Percentiles rank a stretch among this genome's conserved stretches.
Evolutionary conservation across 1,140 invertebrate species (phyloP).

Genomic region (Bursaphelenchus mucronatus): DNA sequence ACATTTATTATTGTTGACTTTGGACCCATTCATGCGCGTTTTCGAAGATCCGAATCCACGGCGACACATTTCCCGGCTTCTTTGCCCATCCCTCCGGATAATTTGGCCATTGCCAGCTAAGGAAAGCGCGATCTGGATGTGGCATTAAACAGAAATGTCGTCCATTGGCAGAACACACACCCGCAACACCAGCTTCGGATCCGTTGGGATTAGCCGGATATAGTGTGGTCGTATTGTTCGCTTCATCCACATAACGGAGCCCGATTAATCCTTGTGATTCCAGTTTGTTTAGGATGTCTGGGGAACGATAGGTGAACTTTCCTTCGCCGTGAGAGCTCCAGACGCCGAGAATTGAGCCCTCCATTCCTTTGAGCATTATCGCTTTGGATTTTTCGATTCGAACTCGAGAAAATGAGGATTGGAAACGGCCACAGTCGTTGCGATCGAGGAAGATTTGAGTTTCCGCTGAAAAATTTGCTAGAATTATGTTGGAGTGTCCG

Average conservation of each 20-base stretch:
- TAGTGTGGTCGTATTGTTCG: constrained; percentile 22
- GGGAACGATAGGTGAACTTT: constrained; percentile 66
- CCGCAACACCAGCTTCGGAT: constrained; percentile 73
- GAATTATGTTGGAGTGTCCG: no score
- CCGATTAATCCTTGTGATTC: constrained; percentile 66
- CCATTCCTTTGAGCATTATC: constrained; percentile 83
- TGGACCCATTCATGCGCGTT: constrained; percentile 78
- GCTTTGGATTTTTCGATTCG: constrained; percentile 71
- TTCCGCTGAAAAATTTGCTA: not conserved
- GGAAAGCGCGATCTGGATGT: constrained; percentile 84
- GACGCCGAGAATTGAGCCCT: constrained; percentile 76
- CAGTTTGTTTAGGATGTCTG: constrained; percentile 66
- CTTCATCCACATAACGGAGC: constrained; percentile 41
- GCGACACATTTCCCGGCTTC: constrained; percentile 65
- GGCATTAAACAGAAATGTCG: constrained; percentile 95
- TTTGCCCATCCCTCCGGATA: constrained; percentile 62
- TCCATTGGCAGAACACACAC: constrained; percentile 79
- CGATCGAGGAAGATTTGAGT: constrained; percentile 71
- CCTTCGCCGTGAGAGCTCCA: constrained; percentile 98
- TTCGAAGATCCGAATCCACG: constrained; percentile 84
- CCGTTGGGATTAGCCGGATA: constrained; percentile 57
- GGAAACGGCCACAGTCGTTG: constrained; percentile 81
- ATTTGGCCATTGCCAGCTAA: constrained; percentile 80
- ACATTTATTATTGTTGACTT: no score
- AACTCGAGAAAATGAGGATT: constrained; percentile 81